A percentile compares a stretch with the other conserved stretches of the same genome.
Conservation (phyloP, 2,888 invertebrate genomes). For the Seira ritae region DNA sequence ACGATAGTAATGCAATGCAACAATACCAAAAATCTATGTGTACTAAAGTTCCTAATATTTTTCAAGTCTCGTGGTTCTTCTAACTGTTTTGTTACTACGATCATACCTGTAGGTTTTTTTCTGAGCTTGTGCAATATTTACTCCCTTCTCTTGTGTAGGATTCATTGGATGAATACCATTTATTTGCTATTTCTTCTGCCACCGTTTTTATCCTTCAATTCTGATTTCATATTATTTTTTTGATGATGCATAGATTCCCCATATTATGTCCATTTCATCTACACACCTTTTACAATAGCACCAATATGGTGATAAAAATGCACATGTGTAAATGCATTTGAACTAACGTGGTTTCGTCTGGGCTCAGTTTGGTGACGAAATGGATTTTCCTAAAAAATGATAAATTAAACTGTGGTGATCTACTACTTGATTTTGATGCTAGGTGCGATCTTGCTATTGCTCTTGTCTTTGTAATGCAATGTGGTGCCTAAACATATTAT, state of each 20-base stretch:
- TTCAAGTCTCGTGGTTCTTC: not conserved
- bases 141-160: too few relatives aligned
- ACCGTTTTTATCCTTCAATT: too few relatives aligned
- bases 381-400: not conserved
- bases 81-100: not conserved
- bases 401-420: not conserved
- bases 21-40: not conserved
- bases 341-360: not conserved
- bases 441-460: not conserved
- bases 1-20: slow-evolving; percentile 14
- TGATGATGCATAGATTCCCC: not conserved
- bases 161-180: too few relatives aligned
- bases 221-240: not conserved
- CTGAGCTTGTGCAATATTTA: slow-evolving; percentile 15
- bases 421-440: too few relatives aligned
- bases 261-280: not conserved
- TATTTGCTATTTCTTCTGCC: too few relatives aligned
- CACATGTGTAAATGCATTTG: not conserved
- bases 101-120: slow-evolving; percentile 18
- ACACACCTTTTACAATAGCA: not conserved
- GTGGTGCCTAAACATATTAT: too few relatives aligned
- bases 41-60: slow-evolving; percentile 6
- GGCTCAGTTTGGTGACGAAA: not conserved
- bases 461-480: too few relatives aligned
- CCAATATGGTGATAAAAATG: not conserved